These are phyloP conservation scores for Eumerus sabulonum DNA, from an alignment of 2,888 invertebrate genomes.

Conservation along the genomic window DNA sequence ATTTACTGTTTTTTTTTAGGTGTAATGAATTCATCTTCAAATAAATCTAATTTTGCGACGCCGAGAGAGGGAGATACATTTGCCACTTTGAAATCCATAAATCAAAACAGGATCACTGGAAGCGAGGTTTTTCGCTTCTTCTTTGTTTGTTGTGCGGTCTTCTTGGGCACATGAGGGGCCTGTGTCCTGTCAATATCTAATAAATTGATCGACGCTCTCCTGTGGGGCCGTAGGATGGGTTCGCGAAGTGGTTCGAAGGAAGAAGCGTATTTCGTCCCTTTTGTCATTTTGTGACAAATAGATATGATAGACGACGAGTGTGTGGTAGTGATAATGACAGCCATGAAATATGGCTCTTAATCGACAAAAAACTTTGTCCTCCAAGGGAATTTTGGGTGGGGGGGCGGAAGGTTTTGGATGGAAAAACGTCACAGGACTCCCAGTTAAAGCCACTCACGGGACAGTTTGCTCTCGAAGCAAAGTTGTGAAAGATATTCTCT, in stretches of 20 bases:
- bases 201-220: conserved; percentile 62
- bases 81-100: conserved; percentile 58
- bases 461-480: no score
- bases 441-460: no score
- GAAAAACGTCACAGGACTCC: no score
- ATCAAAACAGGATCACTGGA: conserved; percentile 27
- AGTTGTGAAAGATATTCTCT: no score
- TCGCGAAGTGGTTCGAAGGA: conserved; percentile 11
- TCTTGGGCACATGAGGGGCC: conserved; percentile 37
- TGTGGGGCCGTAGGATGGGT: conserved; percentile 19
- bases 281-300: conserved; percentile 7
- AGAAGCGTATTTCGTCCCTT: conserved; percentile 12
- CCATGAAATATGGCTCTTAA: conserved; percentile 38
- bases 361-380: no score
- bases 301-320: conserved; percentile 44
- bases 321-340: conserved; percentile 47
- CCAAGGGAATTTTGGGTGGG: no score
- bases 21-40: conserved; percentile 6
- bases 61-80: conserved; percentile 45
- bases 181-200: conserved; percentile 65
- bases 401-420: no score
- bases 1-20: not conserved
- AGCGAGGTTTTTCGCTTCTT: not conserved
- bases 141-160: not conserved
- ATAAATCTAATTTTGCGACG: conserved; percentile 34